Base-by-base conservation (phyloP, 1,140 invertebrate genomes). In the Wasmannia auropunctata region DNA sequence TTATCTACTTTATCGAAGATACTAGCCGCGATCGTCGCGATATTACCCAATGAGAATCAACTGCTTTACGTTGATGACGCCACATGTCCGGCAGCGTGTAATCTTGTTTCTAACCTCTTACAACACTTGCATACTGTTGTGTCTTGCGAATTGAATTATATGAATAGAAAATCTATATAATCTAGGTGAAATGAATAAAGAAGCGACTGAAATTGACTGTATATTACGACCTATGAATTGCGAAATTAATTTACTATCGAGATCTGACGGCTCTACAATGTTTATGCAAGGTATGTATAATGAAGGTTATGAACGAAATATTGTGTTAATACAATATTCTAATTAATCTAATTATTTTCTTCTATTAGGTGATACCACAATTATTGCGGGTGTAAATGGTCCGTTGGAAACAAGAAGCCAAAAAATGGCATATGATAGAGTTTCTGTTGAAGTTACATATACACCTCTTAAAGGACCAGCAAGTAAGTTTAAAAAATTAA, bases 371-470 rank as follows among this genome's bases (percentile, higher is more conserved):
- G 96, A 97, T 81, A 98, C 98, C 40, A 96, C 97, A 58, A 96
- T 97, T 1, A 94, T 98, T 37, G 97, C 96, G 56, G 97, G 97
- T 84, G 96, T 98, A 28, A 98, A 98, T 96, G 98, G 98, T 0
- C 98, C 98, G 0, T 94, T 97, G 11, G 98, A 99, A 95, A 96
- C 97, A 5, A 98, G 97, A 94, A 94, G 96, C 67, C 96, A 97
- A 65, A 98, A 97, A 95, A 96, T 98, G 89, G 96, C 97, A 75
- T 96, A 97, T 75, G 97, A 98, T 81, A 97, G 97, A 95, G 97
- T 97, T 8, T 96, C 96, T 54, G 93, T 99, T 11, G 98, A 99
- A 94, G 97, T 98, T 60, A 95, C 96, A 34, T 99, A 97, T 91
- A 96, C 96, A 88, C 96, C 97, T 8, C 98, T 98, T 94, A 95